Percentiles rank a stretch among this genome's conserved stretches.
phyloP scores from a whole-genome alignment of 2,113 vertebrate genomes.

The Chamaetylas fuelleborni region DNA sequence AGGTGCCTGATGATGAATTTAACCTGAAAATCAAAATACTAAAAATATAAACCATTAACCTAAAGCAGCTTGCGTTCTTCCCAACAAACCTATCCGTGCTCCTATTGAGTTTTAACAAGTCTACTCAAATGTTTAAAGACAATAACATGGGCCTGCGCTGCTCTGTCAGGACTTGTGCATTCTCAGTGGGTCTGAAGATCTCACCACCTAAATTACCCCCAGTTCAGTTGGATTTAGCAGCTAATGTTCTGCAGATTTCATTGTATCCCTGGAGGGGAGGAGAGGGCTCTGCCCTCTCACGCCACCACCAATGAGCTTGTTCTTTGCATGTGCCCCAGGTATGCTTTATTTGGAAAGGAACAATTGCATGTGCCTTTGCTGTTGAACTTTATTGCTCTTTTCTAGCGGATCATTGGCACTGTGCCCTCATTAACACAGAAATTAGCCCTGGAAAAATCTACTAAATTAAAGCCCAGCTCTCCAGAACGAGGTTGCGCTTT shows the following conservation, averaged over 20 bases:
- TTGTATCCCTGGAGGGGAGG: not conserved
- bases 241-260: not conserved
- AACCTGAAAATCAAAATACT: slow-evolving; percentile 20
- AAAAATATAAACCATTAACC: slow-evolving; percentile 3
- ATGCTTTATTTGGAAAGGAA: not conserved
- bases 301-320: not conserved
- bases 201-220: not conserved
- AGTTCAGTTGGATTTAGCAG: not conserved
- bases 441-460: not conserved
- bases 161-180: not conserved
- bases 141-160: not conserved
- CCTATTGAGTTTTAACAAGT: not conserved
- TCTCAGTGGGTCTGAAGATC: not conserved
- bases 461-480: not conserved
- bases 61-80: not conserved
- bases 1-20: not conserved
- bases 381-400: not conserved
- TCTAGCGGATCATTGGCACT: not conserved
- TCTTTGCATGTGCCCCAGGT: not conserved
- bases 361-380: not conserved
- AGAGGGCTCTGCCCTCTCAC: not conserved
- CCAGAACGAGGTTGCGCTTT: not conserved
- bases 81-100: not conserved
- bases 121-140: not conserved
- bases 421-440: not conserved